Evolutionary conservation across 2,888 invertebrate genomes (phyloP).

Genomic region (Drosophila quinaria): DNA sequence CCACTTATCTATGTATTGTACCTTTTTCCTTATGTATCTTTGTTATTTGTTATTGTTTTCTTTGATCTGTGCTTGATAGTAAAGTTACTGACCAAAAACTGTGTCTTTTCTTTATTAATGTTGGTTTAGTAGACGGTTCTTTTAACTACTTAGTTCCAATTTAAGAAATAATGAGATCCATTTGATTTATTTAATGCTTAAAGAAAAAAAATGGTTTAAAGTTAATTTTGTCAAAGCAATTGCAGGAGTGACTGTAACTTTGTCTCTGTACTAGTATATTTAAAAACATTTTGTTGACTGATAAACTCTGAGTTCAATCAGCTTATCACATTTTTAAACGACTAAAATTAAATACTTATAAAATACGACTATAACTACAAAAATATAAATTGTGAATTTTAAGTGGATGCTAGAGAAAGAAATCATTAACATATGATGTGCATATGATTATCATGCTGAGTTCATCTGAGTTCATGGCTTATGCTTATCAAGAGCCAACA

Average conservation of each 20-base stretch:
- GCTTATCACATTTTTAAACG: constrained; percentile 22
- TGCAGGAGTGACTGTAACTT: no score
- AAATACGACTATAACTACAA: neutral
- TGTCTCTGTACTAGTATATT: no score
- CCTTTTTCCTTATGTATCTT: neutral
- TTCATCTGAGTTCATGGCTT: neutral
- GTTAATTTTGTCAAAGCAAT: neutral
- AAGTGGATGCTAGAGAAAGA: neutral
- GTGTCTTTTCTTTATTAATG: neutral
- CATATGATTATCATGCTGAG: neutral
- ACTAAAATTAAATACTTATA: neutral
- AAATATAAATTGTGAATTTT: neutral
- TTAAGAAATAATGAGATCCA: neutral
- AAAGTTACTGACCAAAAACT: neutral
- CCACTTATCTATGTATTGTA: neutral
- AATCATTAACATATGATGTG: neutral
- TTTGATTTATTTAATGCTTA: neutral
- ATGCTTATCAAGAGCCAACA: neutral
- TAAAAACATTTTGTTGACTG: constrained; percentile 6
- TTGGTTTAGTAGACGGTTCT: no score
- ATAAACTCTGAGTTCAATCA: constrained; percentile 23
- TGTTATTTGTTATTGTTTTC: neutral
- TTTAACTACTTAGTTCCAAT: no score
- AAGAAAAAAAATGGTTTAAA: neutral
- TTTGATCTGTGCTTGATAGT: neutral